Conservation (phyloP, 2,888 invertebrate genomes). For the Leucophenga montana region DNA sequence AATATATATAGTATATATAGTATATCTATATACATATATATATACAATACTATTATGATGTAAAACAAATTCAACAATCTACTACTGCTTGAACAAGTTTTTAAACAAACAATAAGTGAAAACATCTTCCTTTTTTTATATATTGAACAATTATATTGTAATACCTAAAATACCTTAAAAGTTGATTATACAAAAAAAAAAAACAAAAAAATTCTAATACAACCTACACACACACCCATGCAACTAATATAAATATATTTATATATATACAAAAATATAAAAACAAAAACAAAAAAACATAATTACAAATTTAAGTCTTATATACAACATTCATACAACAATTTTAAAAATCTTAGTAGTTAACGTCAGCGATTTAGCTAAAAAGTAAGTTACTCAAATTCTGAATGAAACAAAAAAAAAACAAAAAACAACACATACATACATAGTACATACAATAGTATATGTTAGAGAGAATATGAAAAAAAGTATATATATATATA, state of each 20-base stretch:
- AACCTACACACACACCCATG: slow-evolving; percentile 35
- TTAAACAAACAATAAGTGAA: no score
- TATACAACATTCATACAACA: neutral
- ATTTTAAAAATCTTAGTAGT: slow-evolving; percentile 25
- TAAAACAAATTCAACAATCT: no score
- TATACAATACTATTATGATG: neutral
- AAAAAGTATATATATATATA: slow-evolving; percentile 44
- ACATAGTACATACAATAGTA: neutral
- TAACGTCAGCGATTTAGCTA: slow-evolving; percentile 26
- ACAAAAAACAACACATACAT: neutral
- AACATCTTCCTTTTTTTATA: no score
- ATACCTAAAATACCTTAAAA: no score
- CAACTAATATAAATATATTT: slow-evolving; percentile 31
- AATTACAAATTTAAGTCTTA: slow-evolving; percentile 28
- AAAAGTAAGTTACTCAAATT: neutral
- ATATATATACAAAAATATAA: slow-evolving; percentile 15
- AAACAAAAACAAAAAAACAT: slow-evolving; percentile 25
- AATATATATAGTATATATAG: slow-evolving; percentile 57
- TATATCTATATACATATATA: slow-evolving; percentile 36
- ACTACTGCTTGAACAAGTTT: no score
- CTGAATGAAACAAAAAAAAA: slow-evolving; percentile 5
- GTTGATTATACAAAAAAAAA: no score
- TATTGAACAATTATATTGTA: no score
- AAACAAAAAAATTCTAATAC: slow-evolving; percentile 23
- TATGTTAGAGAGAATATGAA: slow-evolving; percentile 12